Conservation (phyloP, 2,113 vertebrate species). For the Petaurus breviceps region DNA sequence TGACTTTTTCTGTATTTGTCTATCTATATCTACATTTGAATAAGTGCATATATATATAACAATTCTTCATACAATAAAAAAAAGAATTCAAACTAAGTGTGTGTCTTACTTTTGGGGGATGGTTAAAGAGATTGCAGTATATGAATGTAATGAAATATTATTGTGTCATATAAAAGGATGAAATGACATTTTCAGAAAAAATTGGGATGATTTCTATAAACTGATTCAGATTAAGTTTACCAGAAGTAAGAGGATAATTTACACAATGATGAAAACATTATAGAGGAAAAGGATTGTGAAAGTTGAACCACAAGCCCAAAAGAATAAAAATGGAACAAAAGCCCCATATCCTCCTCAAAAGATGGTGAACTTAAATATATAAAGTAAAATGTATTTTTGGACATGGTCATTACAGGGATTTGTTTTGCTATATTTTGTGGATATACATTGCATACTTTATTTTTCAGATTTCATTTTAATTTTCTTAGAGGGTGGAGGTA, state of each 20-base stretch:
- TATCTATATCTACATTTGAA: no score
- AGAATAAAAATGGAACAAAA: neutral
- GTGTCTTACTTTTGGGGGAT: neutral
- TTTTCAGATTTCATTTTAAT: neutral
- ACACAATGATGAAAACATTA: neutral
- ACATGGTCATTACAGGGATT: neutral
- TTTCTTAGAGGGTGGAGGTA: neutral
- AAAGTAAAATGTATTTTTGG: neutral
- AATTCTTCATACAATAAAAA: neutral
- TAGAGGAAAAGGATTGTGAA: neutral
- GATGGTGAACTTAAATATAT: neutral
- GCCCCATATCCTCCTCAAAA: fast-evolving
- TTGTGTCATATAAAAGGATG: neutral
- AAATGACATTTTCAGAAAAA: neutral
- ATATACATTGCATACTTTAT: neutral
- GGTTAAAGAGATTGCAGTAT: neutral
- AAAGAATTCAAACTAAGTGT: neutral
- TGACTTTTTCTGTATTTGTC: no score
- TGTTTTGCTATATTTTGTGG: neutral
- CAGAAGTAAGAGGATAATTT: neutral
- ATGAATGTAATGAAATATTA: neutral
- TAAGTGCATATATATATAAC: neutral
- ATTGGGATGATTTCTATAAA: neutral
- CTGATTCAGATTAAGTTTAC: neutral
- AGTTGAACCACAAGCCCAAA: neutral